Evolutionary conservation across 2,888 invertebrate genomes (phyloP), one percentile per base, ranked within the genome.

Genomic region (Plebejus anna): DNA sequence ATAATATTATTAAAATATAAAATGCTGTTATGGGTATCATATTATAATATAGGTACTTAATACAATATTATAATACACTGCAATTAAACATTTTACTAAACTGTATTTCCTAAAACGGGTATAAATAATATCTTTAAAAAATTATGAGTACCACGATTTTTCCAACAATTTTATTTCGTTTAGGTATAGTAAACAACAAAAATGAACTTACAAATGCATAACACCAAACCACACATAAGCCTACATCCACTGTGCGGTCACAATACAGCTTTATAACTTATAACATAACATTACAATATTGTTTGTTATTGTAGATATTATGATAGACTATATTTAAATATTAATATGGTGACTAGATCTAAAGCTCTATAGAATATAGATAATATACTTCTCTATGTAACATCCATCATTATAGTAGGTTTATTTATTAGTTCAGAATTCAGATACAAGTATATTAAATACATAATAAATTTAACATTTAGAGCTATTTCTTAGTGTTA

Each of bases 121-220:
- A 42, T 32, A 32, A 2, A 4, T 6, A 42, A 42, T 3, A 6
- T 42, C 6, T 42, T 42, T 42, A 42, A 36, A 5, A 72, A 73
- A 73, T 73, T 13, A 73, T 2, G 32, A 2, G 2, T 9, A 73
- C 28, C 28, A 73, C 32, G 13, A 36, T 5, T 73, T 73, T 16
- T 51, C 51, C 73, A 73, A 73, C 73, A 73, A 55, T 73, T 73
- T 73, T 73, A 73, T 73, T 73, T 51, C 13, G 16, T 55, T 55
- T 82, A 83, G 84, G 84, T 81, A 80, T 84, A 32, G 82, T 81
- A 88, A 86, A 88, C 86, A 89, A 88, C 85, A 90, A 87, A 87
- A 86, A 81, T 77, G 81, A 85, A 84, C 82, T 85, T 84, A 90
- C 85, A 90, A 92, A 92, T 92, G 92, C 92, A 89, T 88, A 88